Evolutionary conservation across 2,113 vertebrate species (phyloP), one percentile per base, ranked within the genome.

Genomic region (Hyla sarda): DNA sequence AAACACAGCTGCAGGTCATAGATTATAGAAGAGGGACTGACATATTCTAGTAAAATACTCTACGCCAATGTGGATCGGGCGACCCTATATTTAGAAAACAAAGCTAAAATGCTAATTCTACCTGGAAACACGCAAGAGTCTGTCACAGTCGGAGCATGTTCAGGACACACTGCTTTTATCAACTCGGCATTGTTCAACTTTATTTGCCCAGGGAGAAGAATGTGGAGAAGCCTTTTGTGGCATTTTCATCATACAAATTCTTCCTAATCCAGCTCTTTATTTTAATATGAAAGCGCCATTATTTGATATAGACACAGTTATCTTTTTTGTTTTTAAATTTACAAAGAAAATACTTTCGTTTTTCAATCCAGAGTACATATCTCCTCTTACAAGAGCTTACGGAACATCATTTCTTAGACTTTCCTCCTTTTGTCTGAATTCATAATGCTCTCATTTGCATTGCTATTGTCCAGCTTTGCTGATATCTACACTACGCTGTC

Each of bases 391-490:
- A 52, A 56, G 30, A 73, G 65, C 82, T 73, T 83, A 73, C n/a
- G 23, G 34, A 72, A 72, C 58, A 67, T 56, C 12, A 72, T 56
- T 83, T 83, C 25, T 83, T 2, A 1, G n/a, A 47, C 30, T 54
- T 83, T 72, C 12, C 13, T n/a, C 58, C 21, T 84, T 84, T 75
- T 47, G 28, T 58, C 17, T 73, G 37, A 60, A 75, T 41, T 47
- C 54, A 45, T 60, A 74, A 84, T 75, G 71, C 54, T 56, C 71
- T 84, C 16, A 84, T 75, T 58, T 76, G 54, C 34, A 84, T 84
- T 34, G n/a, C 56, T 48, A 65, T 84, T 84, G 83, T 47, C 54
- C 73, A 34, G 34, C 32, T 13, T 73, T 37, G 2, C 34, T 65
- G n/a, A n/a, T 50, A 76, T 65, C 25, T 76, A 10, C 17, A 47